These are phyloP conservation scores for Rhinolophus sinicus DNA, from an alignment of 2,113 vertebrate species.

Conservation along the genomic window DNA sequence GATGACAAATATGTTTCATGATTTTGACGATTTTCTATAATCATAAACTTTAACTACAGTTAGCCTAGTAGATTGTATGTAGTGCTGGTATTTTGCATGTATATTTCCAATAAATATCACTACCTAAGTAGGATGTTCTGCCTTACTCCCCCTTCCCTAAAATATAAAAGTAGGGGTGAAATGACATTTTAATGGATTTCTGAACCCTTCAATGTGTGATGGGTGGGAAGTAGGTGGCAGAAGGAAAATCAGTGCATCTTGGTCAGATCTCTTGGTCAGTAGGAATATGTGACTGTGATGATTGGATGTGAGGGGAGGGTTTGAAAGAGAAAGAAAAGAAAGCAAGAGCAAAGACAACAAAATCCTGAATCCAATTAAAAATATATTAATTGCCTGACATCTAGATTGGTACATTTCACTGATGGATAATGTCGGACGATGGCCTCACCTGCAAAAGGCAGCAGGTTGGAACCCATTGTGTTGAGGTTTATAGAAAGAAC, in stretches of 20 bases:
- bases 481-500: background rate
- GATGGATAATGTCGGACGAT: background rate
- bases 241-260: conserved; percentile 65
- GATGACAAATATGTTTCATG: background rate
- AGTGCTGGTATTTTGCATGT: background rate
- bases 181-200: conserved; percentile 81
- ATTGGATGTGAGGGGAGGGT: conserved; percentile 31
- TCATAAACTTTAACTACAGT: background rate
- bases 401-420: background rate
- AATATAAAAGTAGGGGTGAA: conserved; percentile 65
- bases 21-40: conserved; percentile 24
- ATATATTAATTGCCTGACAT: too few relatives aligned
- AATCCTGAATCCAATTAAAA: conserved; percentile 38
- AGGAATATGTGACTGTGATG: conserved; percentile 57
- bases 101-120: background rate
- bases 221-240: conserved; percentile 61
- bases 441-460: conserved; percentile 7
- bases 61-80: background rate
- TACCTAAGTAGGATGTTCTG: background rate
- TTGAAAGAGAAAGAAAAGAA: conserved; percentile 29
- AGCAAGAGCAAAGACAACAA: conserved; percentile 47
- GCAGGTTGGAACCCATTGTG: background rate
- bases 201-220: conserved; percentile 79
- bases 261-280: conserved; percentile 68
- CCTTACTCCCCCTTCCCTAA: background rate